Evolutionary conservation across 2,113 vertebrate species (phyloP), one percentile per base, ranked within the genome.

Genomic region (Pleuronectes platessa): DNA sequence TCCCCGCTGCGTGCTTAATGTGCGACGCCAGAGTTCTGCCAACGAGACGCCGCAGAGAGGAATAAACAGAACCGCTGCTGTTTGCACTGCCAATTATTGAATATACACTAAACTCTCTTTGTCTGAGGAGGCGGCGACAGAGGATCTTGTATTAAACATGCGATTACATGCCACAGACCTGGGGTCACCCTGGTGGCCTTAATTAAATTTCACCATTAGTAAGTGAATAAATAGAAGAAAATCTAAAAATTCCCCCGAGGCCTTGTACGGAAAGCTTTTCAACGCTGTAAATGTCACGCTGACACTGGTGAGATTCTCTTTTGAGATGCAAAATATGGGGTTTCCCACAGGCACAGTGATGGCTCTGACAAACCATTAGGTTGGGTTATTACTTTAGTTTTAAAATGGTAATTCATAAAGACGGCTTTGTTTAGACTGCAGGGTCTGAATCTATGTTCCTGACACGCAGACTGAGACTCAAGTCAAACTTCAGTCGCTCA

Each of bases 1-100:
- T 53, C 74, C 68, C 72, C 21, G 62, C 71, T 65, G 77, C 24
- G 68, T 55, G 82, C 60, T 78, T 83, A 74, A 64, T 72, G 68
- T 54, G 63, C 63, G 73, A 56, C 79, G 65, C 65, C 47, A 75
- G 23, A 62, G 66, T 49, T 78, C 75, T 84, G 78, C 78, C 75
- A 86, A 37, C 21, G 37, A 68, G 66, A 45, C 60, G 18, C 82
- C 58, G 67, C 71, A 64, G 70, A 4, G 31, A 77, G 26, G 59
- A 84, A 74, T 63, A 78, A 80, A 76, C 67, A 75, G 60, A 68
- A 58, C 31, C 10, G 27, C 56, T 35, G 64, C 2, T 68, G 65
- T 82, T 74, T 80, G 59, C 65, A 2, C 37, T 66, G 63, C 67
- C 67, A 72, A 53, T 85, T 78, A 76, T 49, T 58, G 56, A 61